These are phyloP conservation scores for Chauna torquata DNA, from an alignment of 2,113 vertebrate genomes.

Conservation along the genomic window DNA sequence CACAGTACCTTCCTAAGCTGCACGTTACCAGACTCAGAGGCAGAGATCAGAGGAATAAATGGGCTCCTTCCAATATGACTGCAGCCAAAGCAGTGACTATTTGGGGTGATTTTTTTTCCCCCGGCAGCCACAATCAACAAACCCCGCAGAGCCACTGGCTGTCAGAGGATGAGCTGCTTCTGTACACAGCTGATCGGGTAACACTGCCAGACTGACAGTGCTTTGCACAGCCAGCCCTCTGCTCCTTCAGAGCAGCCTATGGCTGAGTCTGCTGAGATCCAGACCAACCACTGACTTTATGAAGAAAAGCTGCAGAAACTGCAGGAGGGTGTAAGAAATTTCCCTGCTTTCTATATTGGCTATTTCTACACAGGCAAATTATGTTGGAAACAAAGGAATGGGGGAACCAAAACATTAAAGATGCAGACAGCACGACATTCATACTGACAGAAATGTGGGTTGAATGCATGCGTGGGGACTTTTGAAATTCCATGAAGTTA, in stretches of 20 bases:
- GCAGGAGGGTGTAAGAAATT: background rate
- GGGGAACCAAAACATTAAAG: background rate
- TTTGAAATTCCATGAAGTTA: background rate
- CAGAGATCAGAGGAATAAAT: background rate
- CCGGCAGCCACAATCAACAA: background rate
- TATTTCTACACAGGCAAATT: background rate
- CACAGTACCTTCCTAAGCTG: background rate
- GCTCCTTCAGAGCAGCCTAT: background rate
- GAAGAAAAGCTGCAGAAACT: background rate
- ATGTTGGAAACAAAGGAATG: background rate
- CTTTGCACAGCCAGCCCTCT: background rate
- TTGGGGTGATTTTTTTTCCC: background rate
- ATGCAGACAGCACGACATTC: background rate
- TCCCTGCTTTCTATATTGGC: background rate
- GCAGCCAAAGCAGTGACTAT: background rate
- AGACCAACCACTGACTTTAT: background rate
- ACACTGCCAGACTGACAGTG: fast-evolving
- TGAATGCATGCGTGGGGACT: background rate
- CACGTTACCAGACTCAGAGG: fast-evolving
- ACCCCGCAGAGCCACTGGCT: background rate
- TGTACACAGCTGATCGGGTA: background rate
- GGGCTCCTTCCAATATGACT: background rate
- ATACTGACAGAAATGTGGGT: background rate
- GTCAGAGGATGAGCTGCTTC: background rate
- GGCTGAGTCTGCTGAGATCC: background rate